Conservation (phyloP, 2,888 invertebrate species). For the Rhopalosiphum nymphaeae region DNA sequence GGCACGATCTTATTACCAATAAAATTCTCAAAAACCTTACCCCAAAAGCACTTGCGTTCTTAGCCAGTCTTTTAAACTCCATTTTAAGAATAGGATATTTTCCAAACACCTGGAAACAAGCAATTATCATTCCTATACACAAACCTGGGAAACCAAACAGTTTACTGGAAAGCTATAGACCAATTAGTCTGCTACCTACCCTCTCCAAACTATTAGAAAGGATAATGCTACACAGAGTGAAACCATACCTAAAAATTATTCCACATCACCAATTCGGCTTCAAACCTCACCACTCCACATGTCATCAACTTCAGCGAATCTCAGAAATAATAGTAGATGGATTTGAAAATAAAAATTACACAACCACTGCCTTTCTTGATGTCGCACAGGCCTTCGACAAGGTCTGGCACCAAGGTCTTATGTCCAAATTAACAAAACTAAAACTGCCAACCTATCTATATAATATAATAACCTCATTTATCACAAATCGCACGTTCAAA, state of each 20-base stretch:
- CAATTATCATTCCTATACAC: constrained; percentile 15
- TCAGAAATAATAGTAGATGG: constrained; percentile 41
- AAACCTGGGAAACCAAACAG: not conserved
- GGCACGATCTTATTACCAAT: constrained; percentile 11
- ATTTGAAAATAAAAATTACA: constrained; percentile 50
- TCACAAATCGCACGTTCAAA: too few species aligned
- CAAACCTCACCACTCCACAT: constrained; percentile 23
- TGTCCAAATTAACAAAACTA: too few species aligned
- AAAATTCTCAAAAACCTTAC: constrained; percentile 40
- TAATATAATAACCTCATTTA: too few species aligned
- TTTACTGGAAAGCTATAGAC: constrained; percentile 9
- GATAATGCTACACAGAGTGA: not conserved
- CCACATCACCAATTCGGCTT: constrained; percentile 46
- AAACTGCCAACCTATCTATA: too few species aligned
- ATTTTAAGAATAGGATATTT: constrained; percentile 36
- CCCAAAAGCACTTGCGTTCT: not conserved
- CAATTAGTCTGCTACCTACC: not conserved
- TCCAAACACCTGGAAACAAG: constrained; percentile 6
- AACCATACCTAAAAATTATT: constrained; percentile 26
- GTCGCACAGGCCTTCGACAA: constrained; percentile 32
- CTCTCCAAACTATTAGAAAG: constrained; percentile 22
- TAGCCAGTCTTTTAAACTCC: constrained; percentile 25
- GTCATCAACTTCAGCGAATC: constrained; percentile 53
- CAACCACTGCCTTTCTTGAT: constrained; percentile 21
- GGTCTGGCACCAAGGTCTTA: too few species aligned